phyloP scores from a whole-genome alignment of 2,113 vertebrate genomes.

The Beaufortia kweichowensis region DNA sequence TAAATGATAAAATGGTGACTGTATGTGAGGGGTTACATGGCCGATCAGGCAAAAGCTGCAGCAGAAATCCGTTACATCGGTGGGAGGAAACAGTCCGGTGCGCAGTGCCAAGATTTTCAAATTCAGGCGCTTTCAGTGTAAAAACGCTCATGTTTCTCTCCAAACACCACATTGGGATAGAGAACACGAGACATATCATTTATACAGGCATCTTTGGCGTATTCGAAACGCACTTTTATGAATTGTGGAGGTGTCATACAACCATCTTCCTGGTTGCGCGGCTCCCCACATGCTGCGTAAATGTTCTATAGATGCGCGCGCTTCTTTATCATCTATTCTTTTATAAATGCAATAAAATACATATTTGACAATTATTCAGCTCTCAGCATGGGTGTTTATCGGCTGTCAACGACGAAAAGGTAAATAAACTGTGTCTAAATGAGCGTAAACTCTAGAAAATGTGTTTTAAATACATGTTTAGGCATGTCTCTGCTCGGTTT shows the following conservation, averaged over 20 bases:
- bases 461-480: neutral
- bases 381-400: neutral
- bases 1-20: slow-evolving; percentile 32
- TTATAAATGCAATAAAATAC: neutral
- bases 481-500: slow-evolving; percentile 11
- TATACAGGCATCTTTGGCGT: no score
- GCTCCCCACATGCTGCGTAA: slow-evolving; percentile 21
- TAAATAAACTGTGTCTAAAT: slow-evolving; percentile 6
- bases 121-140: slow-evolving; percentile 14
- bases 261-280: slow-evolving; percentile 48
- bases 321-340: neutral
- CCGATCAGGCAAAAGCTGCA: slow-evolving; percentile 41
- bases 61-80: slow-evolving; percentile 46
- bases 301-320: neutral
- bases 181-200: neutral
- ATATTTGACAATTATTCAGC: neutral
- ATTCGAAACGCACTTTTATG: neutral
- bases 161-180: neutral
- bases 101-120: slow-evolving; percentile 26
- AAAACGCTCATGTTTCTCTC: neutral
- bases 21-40: neutral
- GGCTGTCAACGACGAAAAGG: slow-evolving; percentile 1
- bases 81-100: slow-evolving; percentile 37
- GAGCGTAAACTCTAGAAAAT: neutral
- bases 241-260: slow-evolving; percentile 4